Evolutionary conservation across 2,113 vertebrate species (phyloP).

Genomic region (Illadopsis cleaveri): DNA sequence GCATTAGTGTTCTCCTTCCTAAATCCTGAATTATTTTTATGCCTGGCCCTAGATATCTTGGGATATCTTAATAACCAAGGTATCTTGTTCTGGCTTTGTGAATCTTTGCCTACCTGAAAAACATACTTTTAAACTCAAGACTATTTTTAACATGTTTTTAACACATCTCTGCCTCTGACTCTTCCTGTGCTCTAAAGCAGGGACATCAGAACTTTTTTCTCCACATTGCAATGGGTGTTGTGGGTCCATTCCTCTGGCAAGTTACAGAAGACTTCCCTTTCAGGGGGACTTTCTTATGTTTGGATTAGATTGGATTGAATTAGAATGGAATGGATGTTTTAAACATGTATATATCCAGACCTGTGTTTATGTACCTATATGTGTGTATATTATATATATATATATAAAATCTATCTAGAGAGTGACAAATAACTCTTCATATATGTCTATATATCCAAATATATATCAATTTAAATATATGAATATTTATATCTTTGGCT

Average conservation of each 20-base stretch:
- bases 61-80: background rate
- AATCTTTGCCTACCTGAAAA: background rate
- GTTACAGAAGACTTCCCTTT: background rate
- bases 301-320: background rate
- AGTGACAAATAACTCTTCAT: background rate
- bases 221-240: background rate
- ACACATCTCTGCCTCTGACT: background rate
- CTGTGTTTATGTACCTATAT: rapidly evolving
- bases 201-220: background rate
- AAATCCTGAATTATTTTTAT: background rate
- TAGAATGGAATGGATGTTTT: background rate
- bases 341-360: background rate
- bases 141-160: background rate
- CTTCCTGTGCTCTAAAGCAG: background rate
- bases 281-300: rapidly evolving
- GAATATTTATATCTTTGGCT: background rate
- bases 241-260: background rate
- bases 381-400: background rate
- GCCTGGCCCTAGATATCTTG: background rate
- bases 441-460: background rate
- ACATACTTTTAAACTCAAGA: background rate
- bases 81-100: background rate
- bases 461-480: background rate
- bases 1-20: background rate
- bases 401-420: background rate